Conservation (phyloP, 1,140 invertebrate species). For the Drosophila suzukii region DNA sequence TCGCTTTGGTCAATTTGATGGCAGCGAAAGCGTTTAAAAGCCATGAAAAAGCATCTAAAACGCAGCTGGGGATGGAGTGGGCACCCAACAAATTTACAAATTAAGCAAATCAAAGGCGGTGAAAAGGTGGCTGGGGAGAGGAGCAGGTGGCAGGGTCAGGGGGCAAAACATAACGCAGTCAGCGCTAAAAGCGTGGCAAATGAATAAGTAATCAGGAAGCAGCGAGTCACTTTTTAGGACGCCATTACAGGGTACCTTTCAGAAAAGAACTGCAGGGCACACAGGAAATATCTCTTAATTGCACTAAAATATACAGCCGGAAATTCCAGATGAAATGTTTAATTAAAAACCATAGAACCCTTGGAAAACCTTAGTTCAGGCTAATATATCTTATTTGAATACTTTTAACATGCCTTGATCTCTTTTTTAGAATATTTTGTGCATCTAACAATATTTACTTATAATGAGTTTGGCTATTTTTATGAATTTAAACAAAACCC, state of each 20-base stretch:
- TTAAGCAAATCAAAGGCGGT: conserved; percentile 76
- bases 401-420: too few species aligned
- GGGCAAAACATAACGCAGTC: conserved; percentile 40
- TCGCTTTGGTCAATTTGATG: conserved; percentile 72
- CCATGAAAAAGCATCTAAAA: conserved; percentile 63
- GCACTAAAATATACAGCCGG: background rate
- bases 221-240: conserved; percentile 47
- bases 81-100: conserved; percentile 68
- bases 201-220: conserved; percentile 74
- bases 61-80: conserved; percentile 5
- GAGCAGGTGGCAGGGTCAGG: conserved; percentile 17
- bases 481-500: too few species aligned
- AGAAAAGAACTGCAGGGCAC: background rate
- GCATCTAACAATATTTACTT: too few species aligned
- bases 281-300: background rate
- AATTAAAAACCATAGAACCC: too few species aligned
- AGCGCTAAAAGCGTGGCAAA: conserved; percentile 77
- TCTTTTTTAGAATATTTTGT: too few species aligned
- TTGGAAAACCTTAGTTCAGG: too few species aligned
- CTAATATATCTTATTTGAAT: too few species aligned
- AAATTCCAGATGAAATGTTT: too few species aligned
- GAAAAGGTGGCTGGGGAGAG: conserved; percentile 3
- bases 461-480: too few species aligned
- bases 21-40: conserved; percentile 74
- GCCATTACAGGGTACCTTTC: conserved; percentile 15